These are phyloP conservation scores for Erpobdella octoculata DNA, from an alignment of 2,888 invertebrate genomes.

Conservation along the genomic window DNA sequence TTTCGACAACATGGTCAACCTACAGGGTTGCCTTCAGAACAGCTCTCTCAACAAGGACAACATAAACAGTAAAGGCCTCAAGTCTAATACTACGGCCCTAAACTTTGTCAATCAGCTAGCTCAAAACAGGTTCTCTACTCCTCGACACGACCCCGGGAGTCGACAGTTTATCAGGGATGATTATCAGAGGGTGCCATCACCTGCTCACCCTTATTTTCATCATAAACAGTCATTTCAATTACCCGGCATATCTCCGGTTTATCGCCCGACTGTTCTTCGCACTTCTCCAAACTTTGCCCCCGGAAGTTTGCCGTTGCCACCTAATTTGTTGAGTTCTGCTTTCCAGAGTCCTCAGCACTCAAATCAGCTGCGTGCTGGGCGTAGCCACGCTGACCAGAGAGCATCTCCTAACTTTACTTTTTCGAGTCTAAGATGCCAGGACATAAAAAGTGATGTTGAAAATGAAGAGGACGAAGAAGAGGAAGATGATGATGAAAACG, in stretches of 20 bases:
- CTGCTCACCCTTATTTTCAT: too few species aligned
- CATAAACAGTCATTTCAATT: not conserved
- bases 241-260: not conserved
- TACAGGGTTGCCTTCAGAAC: not conserved
- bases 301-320: too few species aligned
- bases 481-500: constrained; percentile 17
- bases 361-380: not conserved
- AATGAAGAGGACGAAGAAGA: constrained; percentile 10
- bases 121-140: not conserved
- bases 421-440: too few species aligned
- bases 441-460: constrained; percentile 4
- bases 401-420: too few species aligned
- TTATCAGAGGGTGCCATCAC: too few species aligned
- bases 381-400: too few species aligned
- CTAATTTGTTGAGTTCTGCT: not conserved
- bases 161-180: too few species aligned
- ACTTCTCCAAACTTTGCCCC: too few species aligned
- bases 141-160: not conserved
- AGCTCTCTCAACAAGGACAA: not conserved
- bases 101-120: not conserved
- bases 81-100: not conserved
- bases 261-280: not conserved
- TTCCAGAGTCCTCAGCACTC: not conserved
- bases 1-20: not conserved
- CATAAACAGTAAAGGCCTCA: not conserved